Evolutionary conservation across 2,888 invertebrate genomes (phyloP), one percentile per base, ranked within the genome.

Genomic region (Drymonia ruficornis): DNA sequence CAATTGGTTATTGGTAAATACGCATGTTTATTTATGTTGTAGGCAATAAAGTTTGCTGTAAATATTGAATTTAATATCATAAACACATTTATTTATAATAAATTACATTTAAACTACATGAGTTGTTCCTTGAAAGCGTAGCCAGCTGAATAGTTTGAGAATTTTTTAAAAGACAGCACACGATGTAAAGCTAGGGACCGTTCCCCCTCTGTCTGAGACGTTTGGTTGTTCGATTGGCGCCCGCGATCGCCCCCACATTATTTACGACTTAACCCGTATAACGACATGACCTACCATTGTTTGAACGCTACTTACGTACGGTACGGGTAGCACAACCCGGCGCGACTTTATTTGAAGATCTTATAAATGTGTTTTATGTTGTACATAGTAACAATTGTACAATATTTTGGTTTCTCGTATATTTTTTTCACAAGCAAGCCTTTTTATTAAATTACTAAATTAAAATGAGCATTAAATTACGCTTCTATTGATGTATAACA

Each of bases 241-340:
- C 74, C 76, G 75, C 72, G 73, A 77, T 81, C 73, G 77, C 75
- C 78, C 80, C 72, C 70, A 72, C 73, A 79, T 80, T 78, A 86
- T 83, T 87, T 84, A 84, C 80, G 74, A 76, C 74, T 81, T 76
- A 74, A 82, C 82, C 81, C 84, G 79, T 81, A 83, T 81, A 78
- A 74, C 75, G 61, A 76, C 71, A 76, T 75, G 78, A 80, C 77
- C 79, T 81, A 76, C 72, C 76, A 83, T 83, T 83, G 80, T 83
- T 83, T 76, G 70, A 79, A 76, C 75, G 70, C 62, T 55, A 36
- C 36, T 18, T 46, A 46, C 8, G 28, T 34, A 62, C 62, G 63
- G 28, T 34, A 62, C 62, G 63, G 71, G 65, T 58, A 62, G 63
- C 61, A 56, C 59, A 65, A 56, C 59, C 49, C 42, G 51, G 18